Conservation (phyloP, 2,113 vertebrate genomes). For the Halcyon malimbica region DNA sequence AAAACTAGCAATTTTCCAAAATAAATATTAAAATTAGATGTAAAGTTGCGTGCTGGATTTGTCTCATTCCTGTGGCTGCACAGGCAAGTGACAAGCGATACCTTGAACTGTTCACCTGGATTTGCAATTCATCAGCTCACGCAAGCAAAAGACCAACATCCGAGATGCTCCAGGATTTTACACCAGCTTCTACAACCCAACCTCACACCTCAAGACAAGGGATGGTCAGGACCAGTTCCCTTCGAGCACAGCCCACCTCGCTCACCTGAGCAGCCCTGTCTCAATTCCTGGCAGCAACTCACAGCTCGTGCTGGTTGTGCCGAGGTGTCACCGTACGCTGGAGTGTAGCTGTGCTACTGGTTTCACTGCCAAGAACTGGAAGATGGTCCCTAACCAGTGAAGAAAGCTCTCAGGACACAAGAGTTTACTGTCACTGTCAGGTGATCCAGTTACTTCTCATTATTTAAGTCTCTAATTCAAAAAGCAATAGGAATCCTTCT, state of each 20-base stretch:
- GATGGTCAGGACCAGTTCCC: background rate
- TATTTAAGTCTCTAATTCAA: background rate
- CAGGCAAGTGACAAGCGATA: accelerated
- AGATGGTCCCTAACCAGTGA: background rate
- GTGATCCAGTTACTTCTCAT: background rate
- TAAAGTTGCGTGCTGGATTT: background rate
- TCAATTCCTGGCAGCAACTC: background rate
- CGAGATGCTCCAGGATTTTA: background rate
- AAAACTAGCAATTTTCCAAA: background rate
- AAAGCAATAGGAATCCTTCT: background rate
- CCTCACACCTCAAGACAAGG: background rate
- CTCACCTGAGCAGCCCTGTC: background rate
- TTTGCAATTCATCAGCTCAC: background rate
- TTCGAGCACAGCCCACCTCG: background rate
- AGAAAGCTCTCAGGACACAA: background rate
- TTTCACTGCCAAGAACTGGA: background rate
- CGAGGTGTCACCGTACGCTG: accelerated
- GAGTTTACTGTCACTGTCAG: background rate
- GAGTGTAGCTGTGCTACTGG: accelerated
- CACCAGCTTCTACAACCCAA: background rate
- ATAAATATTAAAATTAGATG: background rate
- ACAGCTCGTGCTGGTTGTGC: background rate
- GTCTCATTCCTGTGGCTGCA: background rate
- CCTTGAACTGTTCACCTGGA: background rate
- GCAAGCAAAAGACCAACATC: background rate